Evolutionary conservation across 2,113 vertebrate genomes (phyloP).

Genomic region (Mugil cephalus): DNA sequence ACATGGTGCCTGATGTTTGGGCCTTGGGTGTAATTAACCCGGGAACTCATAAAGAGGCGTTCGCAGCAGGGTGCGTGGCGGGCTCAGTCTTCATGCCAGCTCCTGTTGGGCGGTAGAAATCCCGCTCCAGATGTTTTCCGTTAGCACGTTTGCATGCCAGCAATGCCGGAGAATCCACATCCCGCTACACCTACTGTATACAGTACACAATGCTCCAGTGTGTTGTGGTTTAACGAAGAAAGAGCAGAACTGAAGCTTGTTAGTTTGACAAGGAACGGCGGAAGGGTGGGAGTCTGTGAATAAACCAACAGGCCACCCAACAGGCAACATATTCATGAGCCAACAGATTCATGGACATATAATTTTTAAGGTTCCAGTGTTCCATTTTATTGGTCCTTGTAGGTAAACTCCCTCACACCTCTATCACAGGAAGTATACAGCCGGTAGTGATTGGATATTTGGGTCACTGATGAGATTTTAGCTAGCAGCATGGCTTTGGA

Average conservation of each 20-base stretch:
- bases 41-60: conserved; percentile 68
- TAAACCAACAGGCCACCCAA: conserved; percentile 29
- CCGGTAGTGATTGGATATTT: not conserved
- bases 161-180: conserved; percentile 41
- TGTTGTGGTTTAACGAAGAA: conserved; percentile 16
- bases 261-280: conserved; percentile 12
- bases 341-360: not conserved
- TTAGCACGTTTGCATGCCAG: conserved; percentile 66
- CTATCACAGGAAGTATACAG: not conserved
- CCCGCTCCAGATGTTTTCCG: conserved; percentile 71
- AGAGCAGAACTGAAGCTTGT: conserved; percentile 5
- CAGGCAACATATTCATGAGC: conserved; percentile 13
- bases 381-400: not conserved
- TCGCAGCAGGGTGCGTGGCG: conserved; percentile 40
- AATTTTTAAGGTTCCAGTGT: not conserved
- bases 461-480: not conserved
- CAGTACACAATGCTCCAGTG: conserved; percentile 54
- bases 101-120: conserved; percentile 62
- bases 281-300: not conserved
- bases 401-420: not conserved
- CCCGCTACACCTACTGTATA: conserved; percentile 58
- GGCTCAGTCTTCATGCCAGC: conserved; percentile 63
- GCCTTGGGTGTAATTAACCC: conserved; percentile 69
- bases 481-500: not conserved
- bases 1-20: conserved; percentile 51